Conservation (phyloP, 2,888 invertebrate genomes). For the Agonum fuliginosum region DNA sequence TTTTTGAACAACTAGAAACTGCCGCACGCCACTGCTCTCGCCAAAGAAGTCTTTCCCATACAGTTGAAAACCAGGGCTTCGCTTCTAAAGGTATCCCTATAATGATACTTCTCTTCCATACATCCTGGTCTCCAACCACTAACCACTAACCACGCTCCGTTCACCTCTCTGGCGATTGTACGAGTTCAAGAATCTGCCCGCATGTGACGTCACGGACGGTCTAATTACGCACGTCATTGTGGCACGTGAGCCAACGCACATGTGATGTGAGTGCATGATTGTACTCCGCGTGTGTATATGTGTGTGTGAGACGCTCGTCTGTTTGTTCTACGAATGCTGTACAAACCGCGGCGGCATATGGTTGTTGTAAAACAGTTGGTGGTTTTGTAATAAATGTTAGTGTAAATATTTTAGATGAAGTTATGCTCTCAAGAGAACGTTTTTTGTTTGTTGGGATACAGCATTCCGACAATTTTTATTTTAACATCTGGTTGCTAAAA, state of each 20-base stretch:
- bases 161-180: too few species aligned
- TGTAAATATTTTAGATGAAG: too few species aligned
- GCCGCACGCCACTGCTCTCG: not conserved
- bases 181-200: slow-evolving; percentile 38
- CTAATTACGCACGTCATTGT: slow-evolving; percentile 34
- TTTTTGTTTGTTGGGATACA: too few species aligned
- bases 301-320: not conserved
- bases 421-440: too few species aligned
- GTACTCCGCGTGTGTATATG: not conserved
- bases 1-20: too few species aligned
- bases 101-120: slow-evolving; percentile 31
- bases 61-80: slow-evolving; percentile 22
- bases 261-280: slow-evolving; percentile 3
- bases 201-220: slow-evolving; percentile 38
- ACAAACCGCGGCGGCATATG: slow-evolving; percentile 4
- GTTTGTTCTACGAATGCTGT: not conserved
- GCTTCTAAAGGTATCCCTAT: slow-evolving; percentile 30
- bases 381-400: too few species aligned
- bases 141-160: too few species aligned
- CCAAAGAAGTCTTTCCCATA: slow-evolving; percentile 7
- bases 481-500: too few species aligned
- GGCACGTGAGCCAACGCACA: slow-evolving; percentile 18
- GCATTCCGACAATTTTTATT: too few species aligned
- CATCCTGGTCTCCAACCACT: slow-evolving; percentile 20
- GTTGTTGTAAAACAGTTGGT: too few species aligned